A percentile compares a stretch with the other conserved stretches of the same genome.
phyloP scores from a whole-genome alignment of 2,888 invertebrate genomes.

The Pseudococcus viburni region DNA sequence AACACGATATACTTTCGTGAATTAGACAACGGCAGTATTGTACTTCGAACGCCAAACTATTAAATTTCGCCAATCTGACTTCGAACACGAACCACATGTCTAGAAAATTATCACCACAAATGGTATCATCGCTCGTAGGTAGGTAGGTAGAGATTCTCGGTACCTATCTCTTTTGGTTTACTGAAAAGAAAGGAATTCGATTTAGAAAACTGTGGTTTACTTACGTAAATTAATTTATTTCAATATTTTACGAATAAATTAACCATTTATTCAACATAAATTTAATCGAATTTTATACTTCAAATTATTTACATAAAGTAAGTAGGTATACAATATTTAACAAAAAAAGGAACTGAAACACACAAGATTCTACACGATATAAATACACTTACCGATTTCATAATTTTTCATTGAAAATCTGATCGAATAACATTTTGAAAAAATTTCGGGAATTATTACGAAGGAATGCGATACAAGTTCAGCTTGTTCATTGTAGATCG shows the following conservation, averaged over 20 bases:
- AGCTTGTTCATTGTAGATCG: slow-evolving; percentile 12
- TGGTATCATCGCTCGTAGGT: neutral
- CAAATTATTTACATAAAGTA: slow-evolving; percentile 10
- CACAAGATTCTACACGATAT: slow-evolving; percentile 37
- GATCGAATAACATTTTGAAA: neutral
- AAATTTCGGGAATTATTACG: slow-evolving; percentile 33
- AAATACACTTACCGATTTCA: neutral
- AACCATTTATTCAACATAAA: slow-evolving; percentile 26
- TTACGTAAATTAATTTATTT: slow-evolving; percentile 51
- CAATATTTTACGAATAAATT: slow-evolving; percentile 49
- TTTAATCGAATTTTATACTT: slow-evolving; percentile 54
- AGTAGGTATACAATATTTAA: slow-evolving; percentile 53
- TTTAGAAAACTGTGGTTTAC: neutral
- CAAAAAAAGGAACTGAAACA: slow-evolving; percentile 13
- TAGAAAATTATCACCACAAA: neutral
- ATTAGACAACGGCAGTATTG: neutral
- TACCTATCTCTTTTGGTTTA: neutral
- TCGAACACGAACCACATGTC: neutral
- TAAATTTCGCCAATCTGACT: neutral
- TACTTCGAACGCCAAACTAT: neutral
- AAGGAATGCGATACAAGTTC: slow-evolving; percentile 20
- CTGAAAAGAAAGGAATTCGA: neutral
- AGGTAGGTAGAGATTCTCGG: too few relatives aligned
- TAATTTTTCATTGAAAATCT: neutral
- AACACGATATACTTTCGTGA: neutral